Conservation (phyloP, 2,888 invertebrate species). For the Clivina fossor region DNA sequence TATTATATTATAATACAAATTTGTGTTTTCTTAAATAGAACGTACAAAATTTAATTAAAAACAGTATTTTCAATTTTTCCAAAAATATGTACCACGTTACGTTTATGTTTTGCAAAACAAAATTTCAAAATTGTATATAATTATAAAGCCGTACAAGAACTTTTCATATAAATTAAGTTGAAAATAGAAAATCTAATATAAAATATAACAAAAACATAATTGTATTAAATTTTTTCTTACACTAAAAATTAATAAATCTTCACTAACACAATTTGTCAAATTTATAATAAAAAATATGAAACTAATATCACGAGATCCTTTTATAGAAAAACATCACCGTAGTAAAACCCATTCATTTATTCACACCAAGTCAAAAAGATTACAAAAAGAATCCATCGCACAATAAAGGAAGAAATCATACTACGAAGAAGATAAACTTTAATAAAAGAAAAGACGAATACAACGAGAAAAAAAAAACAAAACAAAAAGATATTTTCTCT, state of each 20-base stretch:
- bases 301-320: not conserved
- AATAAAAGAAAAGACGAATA: not conserved
- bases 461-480: slow-evolving; percentile 7
- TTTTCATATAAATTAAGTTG: not conserved
- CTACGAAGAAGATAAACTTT: not conserved
- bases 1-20: too few species aligned
- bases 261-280: not conserved
- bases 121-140: too few species aligned
- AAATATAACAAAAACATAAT: not conserved
- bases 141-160: too few species aligned
- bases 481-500: not conserved
- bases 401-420: not conserved
- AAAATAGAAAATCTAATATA: not conserved
- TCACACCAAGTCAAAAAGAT: not conserved
- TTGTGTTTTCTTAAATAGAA: too few species aligned
- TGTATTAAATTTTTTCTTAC: slow-evolving; percentile 1
- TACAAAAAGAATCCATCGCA: not conserved
- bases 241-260: not conserved
- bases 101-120: too few species aligned
- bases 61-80: too few species aligned
- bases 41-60: too few species aligned
- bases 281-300: too few species aligned
- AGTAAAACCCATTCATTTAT: not conserved
- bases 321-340: not conserved
- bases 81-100: too few species aligned